Percentiles rank a stretch among this genome's conserved stretches.
phyloP scores from a whole-genome alignment of 2,888 invertebrate species.

The Cheilosia urbana region DNA sequence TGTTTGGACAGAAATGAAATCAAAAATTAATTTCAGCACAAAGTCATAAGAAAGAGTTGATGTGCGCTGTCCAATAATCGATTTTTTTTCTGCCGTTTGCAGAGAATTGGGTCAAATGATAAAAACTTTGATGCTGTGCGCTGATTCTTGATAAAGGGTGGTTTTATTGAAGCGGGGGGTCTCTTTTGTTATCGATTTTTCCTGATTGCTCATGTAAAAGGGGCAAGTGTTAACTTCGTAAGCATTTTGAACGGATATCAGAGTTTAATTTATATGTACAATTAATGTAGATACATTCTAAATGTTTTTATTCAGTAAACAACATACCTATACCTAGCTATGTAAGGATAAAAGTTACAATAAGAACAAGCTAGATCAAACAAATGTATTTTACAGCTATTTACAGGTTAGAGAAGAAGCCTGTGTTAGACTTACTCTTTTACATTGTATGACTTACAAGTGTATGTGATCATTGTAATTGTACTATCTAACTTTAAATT shows the following conservation, averaged over 20 bases:
- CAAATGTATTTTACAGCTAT: no score
- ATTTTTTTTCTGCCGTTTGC: neutral
- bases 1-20: slow-evolving; percentile 7
- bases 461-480: no score
- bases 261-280: neutral
- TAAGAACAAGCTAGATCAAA: no score
- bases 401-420: no score
- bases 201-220: neutral
- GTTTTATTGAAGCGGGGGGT: neutral
- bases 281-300: neutral
- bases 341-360: no score
- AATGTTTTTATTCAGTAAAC: neutral
- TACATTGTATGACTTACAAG: no score
- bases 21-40: slow-evolving; percentile 9
- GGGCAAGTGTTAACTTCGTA: neutral
- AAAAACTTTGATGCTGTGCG: slow-evolving; percentile 21
- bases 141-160: neutral
- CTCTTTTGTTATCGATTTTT: slow-evolving; percentile 30
- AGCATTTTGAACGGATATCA: neutral
- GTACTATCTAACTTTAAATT: no score
- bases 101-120: slow-evolving; percentile 28
- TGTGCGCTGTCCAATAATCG: neutral
- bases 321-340: neutral
- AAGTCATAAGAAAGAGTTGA: neutral
- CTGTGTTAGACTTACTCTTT: no score